Base-by-base conservation (phyloP, 2,113 vertebrate species). In the Micromys minutus region DNA sequence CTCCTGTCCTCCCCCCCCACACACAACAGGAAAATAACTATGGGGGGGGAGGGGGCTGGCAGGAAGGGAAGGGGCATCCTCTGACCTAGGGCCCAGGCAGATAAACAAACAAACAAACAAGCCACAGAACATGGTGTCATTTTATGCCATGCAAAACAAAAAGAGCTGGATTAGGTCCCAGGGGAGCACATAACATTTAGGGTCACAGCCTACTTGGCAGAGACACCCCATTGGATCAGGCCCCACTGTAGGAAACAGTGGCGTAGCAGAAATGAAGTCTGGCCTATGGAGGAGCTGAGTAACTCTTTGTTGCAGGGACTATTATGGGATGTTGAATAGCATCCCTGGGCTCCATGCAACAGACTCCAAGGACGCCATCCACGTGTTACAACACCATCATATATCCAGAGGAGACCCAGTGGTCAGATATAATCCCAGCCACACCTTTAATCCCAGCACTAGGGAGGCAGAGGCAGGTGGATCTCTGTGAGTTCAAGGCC, bases 121-220 rank as follows among this genome's bases (percentile, higher is more conserved):
- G 26, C 31, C 81, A 39, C 77, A 86, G 81, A 94, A 84, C 1
- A 36, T 36, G 80, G 75, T 47, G 19, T 69, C 36, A 80, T 96
- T 24, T 84, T 77, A 67, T 93, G 96, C 88, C 81, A 31, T 65
- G 84, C 88, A 36, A n/a, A 94, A 93, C 76, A 93, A 88, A 94
- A 94, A 92, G 86, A 19, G 63, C 85, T 34, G 79, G 67, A 24
- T 79, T 61, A 50, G n/a, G 55, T 57, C 92, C 67, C 65, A 4
- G 67, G 87, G 87, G 17, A 55, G 71, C 34, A 5, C 34, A 79
- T 72, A 90, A 67, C 61, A 79, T 93, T 87, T 5, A 72, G 86
- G 50, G 29, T 65, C 17, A 61, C 39, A 55, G 86, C 74, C 65
- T 85, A 81, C 42, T 26, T n/a, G 67, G 86, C 50, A n/a, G 24